Conservation (phyloP, 2,888 invertebrate species). For the Erynnis tages region DNA sequence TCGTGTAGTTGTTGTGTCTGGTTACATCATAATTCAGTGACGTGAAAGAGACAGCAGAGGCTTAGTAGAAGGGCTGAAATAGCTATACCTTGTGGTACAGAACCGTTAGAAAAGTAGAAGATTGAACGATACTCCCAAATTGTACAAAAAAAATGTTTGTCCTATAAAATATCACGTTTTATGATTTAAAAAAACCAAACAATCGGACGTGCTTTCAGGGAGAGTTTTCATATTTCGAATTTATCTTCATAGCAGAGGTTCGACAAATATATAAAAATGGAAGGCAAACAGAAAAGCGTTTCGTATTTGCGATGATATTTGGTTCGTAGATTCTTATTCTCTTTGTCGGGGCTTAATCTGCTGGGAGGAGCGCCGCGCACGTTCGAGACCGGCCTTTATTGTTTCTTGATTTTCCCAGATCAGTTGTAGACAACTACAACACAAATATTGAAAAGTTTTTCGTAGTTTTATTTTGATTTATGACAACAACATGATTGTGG, state of each 20-base stretch:
- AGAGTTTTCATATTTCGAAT: constrained; percentile 61
- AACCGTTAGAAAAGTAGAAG: not conserved
- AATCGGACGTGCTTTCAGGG: constrained; percentile 54
- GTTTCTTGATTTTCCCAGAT: constrained; percentile 63
- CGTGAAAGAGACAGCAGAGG: too few relatives aligned
- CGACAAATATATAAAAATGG: constrained; percentile 63
- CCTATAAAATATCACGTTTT: not conserved
- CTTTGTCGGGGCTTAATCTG: constrained; percentile 70
- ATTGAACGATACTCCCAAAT: too few relatives aligned
- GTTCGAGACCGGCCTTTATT: constrained; percentile 61
- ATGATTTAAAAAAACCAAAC: constrained; percentile 30
- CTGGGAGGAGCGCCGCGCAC: constrained; percentile 60
- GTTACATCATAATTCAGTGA: too few relatives aligned
- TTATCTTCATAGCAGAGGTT: constrained; percentile 43
- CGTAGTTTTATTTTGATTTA: constrained; percentile 15
- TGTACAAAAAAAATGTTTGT: too few relatives aligned
- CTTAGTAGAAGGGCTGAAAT: too few relatives aligned
- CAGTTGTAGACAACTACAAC: constrained; percentile 29
- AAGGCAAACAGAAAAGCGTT: constrained; percentile 64
- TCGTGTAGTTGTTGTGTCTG: too few relatives aligned
- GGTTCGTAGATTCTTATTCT: constrained; percentile 65
- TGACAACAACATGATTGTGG: not conserved
- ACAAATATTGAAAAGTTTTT: constrained; percentile 17
- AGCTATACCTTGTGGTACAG: too few relatives aligned
- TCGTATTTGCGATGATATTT: constrained; percentile 71